Base-by-base conservation (phyloP, 2,113 vertebrate species). In the Heliornis fulica region DNA sequence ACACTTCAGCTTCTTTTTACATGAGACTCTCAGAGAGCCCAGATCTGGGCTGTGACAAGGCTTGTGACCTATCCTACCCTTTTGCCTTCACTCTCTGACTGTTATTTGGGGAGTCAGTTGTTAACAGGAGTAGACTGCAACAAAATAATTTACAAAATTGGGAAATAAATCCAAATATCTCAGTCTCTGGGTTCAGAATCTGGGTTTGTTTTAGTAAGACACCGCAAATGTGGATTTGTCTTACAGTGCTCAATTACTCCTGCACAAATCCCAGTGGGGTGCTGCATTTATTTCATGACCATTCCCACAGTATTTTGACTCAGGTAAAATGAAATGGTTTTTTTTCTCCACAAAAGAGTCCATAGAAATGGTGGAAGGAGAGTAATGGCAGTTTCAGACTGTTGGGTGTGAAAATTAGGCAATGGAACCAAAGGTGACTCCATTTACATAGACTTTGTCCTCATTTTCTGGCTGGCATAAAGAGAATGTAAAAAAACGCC, bases 241-340 rank as follows among this genome's bases (percentile, higher is more conserved):
- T 83, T 34, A 31, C 0, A 1, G 38, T 51, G 36, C 25, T 46
- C 31, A 56, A n/a, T 31, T 87, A 2, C 64, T 83, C 41, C 75
- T 1, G 2, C 63, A 25, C 15, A 23, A 4, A 3, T 12, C 15
- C 1, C 19, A 19, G 14, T 34, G 50, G 12, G 25, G 8, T 66
- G 43, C 26, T 85, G 43, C 11, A 12, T 76, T 91, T 71, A 9
- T 68, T 84, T 90, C 48, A 29, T 46, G 36, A 28, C 15, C 7
- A 9, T 85, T 85, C n/a, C 40, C 10, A 13, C 2, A 34, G 8
- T 71, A 14, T 57, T 94, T 87, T 79, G 32, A 20, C 32, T 64
- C 11, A 10, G 20, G 16, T 93, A 63, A 87, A 93, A 32, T 43
- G 15, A 22, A 19, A 72, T 41, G 34, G 11, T 43, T 90, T 10